These are phyloP conservation scores for Otolemur garnettii DNA, from an alignment of 2,113 vertebrate species.

Conservation along the genomic window DNA sequence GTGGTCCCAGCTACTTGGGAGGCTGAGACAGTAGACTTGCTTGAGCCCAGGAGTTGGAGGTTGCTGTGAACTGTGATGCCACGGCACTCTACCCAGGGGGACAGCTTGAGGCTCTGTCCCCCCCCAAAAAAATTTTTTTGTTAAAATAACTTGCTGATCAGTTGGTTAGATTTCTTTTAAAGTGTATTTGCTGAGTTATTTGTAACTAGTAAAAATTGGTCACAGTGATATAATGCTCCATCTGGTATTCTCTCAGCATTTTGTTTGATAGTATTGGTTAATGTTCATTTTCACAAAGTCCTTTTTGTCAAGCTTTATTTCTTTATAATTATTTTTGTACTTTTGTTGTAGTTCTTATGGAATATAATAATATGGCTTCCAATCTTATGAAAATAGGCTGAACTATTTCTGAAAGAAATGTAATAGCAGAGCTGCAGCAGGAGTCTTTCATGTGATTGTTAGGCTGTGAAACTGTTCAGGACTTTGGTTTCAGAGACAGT, in stretches of 20 bases:
- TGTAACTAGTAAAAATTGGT: conserved; percentile 8
- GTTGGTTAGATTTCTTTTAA: conserved; percentile 41
- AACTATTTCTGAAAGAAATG: conserved; percentile 85
- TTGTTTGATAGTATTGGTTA: conserved; percentile 9
- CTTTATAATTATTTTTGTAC: conserved; percentile 80
- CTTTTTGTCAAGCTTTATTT: neutral
- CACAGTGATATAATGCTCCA: neutral
- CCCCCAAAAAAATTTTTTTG: neutral
- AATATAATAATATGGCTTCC: conserved; percentile 85
- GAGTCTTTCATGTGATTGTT: conserved; percentile 83
- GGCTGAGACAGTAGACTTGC: too few species aligned
- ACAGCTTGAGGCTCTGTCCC: too few species aligned
- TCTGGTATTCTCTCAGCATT: neutral
- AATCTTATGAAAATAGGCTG: conserved; percentile 85
- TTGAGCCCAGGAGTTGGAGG: too few species aligned
- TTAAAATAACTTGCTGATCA: neutral
- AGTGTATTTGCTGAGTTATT: neutral
- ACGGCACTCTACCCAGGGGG: too few species aligned
- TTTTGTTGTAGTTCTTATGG: conserved; percentile 80
- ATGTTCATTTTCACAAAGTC: conserved; percentile 3
- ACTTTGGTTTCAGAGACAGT: conserved; percentile 86
- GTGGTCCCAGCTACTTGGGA: too few species aligned
- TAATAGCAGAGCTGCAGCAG: conserved; percentile 83
- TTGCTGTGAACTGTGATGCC: too few species aligned
- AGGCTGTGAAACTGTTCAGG: conserved; percentile 85